These are phyloP conservation scores for Beroe ovata DNA, from an alignment of 37 sponge, comb jelly and placozoan genomes.

Conservation along the genomic window DNA sequence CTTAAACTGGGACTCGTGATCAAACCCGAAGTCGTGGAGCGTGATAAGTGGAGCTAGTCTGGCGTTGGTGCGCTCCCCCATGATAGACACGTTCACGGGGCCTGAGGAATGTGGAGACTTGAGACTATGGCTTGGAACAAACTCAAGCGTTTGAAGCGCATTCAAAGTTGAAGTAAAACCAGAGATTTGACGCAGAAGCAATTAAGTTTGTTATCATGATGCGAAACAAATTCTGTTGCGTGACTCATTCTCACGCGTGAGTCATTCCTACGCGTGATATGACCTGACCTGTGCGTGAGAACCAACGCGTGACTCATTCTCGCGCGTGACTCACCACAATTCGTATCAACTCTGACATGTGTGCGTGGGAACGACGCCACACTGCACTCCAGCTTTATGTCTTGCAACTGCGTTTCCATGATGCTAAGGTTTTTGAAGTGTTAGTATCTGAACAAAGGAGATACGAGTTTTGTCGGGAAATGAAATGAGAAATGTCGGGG, in stretches of 20 bases:
- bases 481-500: background rate
- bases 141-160: background rate
- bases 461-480: background rate
- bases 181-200: background rate
- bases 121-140: background rate
- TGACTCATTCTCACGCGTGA: too few relatives aligned
- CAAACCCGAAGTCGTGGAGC: conserved; percentile 56
- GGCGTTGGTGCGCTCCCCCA: conserved; percentile 13
- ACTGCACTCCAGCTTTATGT: conserved; percentile 26
- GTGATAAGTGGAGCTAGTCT: conserved; percentile 16
- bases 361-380: conserved; percentile 2
- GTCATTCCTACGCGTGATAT: too few relatives aligned
- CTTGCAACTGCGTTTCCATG: conserved; percentile 25
- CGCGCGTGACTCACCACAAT: conserved; percentile 16
- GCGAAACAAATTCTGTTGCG: too few relatives aligned
- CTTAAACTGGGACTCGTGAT: conserved; percentile 48
- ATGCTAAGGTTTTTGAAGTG: background rate
- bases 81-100: conserved; percentile 1
- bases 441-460: background rate
- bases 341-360: conserved; percentile 20
- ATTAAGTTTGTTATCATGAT: background rate
- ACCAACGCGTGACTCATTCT: background rate
- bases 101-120: too few relatives aligned
- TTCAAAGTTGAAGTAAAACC: background rate
- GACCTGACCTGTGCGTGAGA: background rate